Evolutionary conservation across 2,888 invertebrate genomes (phyloP), one percentile per base, ranked within the genome.

Genomic region (Spodoptera picta): DNA sequence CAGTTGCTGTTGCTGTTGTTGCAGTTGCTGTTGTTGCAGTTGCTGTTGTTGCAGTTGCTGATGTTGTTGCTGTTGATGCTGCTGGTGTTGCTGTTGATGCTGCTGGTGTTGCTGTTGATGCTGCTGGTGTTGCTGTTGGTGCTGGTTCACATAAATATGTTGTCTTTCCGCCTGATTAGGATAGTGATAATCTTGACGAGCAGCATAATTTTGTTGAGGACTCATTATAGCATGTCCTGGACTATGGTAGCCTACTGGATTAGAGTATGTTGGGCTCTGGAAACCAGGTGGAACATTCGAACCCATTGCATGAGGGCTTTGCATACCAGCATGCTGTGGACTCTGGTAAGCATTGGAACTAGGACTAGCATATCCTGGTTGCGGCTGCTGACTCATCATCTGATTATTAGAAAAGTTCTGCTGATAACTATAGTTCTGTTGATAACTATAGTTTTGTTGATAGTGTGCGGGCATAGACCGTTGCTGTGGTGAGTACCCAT

Each of bases 401-500:
- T 92, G 94, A 69, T 89, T 92, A 61, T 82, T 90, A 3, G 85
- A 58, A 76, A 92, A 94, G 2, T 87, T 88, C 65, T 92, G 93
- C 71, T 90, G 93, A 71, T 91, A 94, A 67, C 83, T 27, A 75
- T 92, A 94, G 1, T 87, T 88, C 65, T 92, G 93, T 71, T 90
- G 93, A 71, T 91, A 94, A 67, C 83, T 89, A 72, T 90, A 94
- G 71, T 90, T 91, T 68, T 91, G 92, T 75, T 90, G 93, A 65
- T 91, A 94, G 61, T 92, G 92, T 31, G 84, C 67, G 67, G 89
- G 91, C 83, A 92, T 86, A 24, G 90, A 81, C 65, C 90, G 83
- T 78, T 94, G 95, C 24, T 94, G 95, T 27, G 92, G 90, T 12
- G 92, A 91, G 69, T 90, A 93, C 12, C 91, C 92, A 65, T 92